Percentiles rank a stretch among this genome's conserved stretches.
Evolutionary conservation across 2,888 invertebrate genomes (phyloP).

Genomic region (Cerastis leucographa): DNA sequence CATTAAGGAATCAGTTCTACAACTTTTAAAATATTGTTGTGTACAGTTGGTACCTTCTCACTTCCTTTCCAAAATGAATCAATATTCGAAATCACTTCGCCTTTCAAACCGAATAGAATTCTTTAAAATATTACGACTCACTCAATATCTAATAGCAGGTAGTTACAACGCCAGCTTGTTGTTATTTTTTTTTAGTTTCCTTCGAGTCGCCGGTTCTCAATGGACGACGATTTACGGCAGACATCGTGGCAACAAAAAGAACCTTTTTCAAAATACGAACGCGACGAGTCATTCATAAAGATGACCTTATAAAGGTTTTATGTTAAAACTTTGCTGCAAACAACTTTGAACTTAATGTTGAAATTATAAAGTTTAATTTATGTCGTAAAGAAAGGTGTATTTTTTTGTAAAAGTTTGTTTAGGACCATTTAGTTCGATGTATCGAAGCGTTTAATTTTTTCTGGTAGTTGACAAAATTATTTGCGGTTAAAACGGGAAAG

Average conservation of each 20-base stretch:
- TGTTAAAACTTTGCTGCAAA: conserved; percentile 17
- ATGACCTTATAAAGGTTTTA: conserved; percentile 58
- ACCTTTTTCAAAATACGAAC: conserved; percentile 77
- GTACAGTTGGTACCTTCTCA: neutral
- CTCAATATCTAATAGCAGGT: conserved; percentile 74
- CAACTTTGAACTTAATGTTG: conserved; percentile 24
- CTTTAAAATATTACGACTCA: conserved; percentile 63
- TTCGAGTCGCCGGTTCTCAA: conserved; percentile 79
- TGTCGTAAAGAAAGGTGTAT: neutral
- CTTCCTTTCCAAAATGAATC: conserved; percentile 20
- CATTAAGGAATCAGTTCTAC: neutral
- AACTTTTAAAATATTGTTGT: conserved; percentile 13
- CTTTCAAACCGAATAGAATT: conserved; percentile 34
- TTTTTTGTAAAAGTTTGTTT: conserved; percentile 57
- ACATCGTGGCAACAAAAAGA: conserved; percentile 86
- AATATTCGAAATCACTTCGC: conserved; percentile 36
- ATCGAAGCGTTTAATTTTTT: conserved; percentile 61
- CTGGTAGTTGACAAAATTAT: conserved; percentile 65
- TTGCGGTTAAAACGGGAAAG: conserved; percentile 62
- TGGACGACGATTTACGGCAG: conserved; percentile 87
- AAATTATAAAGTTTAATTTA: conserved; percentile 13
- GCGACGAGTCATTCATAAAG: conserved; percentile 85
- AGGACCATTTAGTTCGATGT: conserved; percentile 65
- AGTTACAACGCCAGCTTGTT: conserved; percentile 74
- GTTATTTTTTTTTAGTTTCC: conserved; percentile 78